Percentiles rank a stretch among this genome's conserved stretches.
phyloP scores from a whole-genome alignment of 2,113 vertebrate genomes.

The Macrotis lagotis region DNA sequence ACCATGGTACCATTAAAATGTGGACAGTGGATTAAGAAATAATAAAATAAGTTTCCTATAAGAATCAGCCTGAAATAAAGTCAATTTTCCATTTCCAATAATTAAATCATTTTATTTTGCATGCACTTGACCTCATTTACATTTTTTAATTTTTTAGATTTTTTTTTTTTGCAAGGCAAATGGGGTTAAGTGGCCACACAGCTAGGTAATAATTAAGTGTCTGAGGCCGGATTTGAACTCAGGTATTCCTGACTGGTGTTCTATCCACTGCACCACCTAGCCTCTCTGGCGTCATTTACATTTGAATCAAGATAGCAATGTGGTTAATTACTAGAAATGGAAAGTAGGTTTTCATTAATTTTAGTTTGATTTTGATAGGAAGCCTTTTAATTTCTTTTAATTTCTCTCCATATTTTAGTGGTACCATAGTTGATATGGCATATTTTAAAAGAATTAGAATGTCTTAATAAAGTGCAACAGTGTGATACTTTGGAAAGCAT shows the following conservation, averaged over 20 bases:
- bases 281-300: background rate
- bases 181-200: too few species aligned
- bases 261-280: too few species aligned
- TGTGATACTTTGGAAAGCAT: background rate
- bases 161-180: too few species aligned
- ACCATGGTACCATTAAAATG: background rate
- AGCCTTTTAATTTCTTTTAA: background rate
- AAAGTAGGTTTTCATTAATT: background rate
- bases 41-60: background rate
- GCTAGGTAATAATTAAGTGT: too few species aligned
- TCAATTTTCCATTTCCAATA: background rate
- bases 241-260: too few species aligned
- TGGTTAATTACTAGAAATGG: background rate
- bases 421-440: background rate
- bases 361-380: background rate
- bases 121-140: background rate
- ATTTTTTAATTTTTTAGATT: too few species aligned
- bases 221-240: too few species aligned
- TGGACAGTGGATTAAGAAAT: background rate
- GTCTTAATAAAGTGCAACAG: background rate
- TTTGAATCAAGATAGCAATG: background rate
- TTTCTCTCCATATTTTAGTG: background rate
- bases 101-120: background rate
- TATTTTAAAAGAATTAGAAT: accelerated
- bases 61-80: background rate